Conservation (phyloP, 2,888 invertebrate species). For the Cheilosia urbana region DNA sequence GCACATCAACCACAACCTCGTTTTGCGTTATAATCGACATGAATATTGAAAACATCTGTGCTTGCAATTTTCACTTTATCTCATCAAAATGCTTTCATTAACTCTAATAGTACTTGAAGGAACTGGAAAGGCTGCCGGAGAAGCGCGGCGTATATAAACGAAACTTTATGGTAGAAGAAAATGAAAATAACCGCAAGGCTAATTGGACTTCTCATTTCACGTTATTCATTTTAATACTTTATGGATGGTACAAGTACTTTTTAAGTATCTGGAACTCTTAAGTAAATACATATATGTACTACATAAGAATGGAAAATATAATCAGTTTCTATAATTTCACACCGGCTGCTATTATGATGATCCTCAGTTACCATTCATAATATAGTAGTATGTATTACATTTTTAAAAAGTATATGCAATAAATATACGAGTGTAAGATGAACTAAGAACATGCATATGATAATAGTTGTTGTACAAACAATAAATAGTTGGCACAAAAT, state of each 20-base stretch:
- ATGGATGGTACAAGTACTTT: constrained; percentile 41
- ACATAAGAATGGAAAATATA: constrained; percentile 23
- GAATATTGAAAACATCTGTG: constrained; percentile 69
- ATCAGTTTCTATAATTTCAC: constrained; percentile 6
- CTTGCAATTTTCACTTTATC: constrained; percentile 67
- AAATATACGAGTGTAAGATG: too few relatives aligned
- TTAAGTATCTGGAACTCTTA: constrained; percentile 44
- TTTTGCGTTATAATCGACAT: constrained; percentile 63
- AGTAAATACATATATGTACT: constrained; percentile 34
- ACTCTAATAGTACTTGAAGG: constrained; percentile 60
- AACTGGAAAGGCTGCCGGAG: constrained; percentile 45
- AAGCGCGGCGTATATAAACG: constrained; percentile 37
- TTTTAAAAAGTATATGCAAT: too few relatives aligned
- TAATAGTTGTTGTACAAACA: too few relatives aligned
- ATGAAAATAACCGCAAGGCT: constrained; percentile 59
- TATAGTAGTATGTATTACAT: too few relatives aligned
- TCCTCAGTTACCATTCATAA: too few relatives aligned
- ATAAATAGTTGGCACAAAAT: too few relatives aligned
- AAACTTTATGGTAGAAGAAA: constrained; percentile 52
- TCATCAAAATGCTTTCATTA: constrained; percentile 67
- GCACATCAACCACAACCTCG: constrained; percentile 21
- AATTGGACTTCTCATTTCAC: constrained; percentile 62
- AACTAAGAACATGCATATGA: too few relatives aligned
- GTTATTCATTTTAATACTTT: constrained; percentile 40
- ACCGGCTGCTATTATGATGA: neutral